A percentile compares a stretch with the other conserved stretches of the same genome.
Evolutionary conservation across 2,888 invertebrate species (phyloP).

Genomic region (Clostera curtula): DNA sequence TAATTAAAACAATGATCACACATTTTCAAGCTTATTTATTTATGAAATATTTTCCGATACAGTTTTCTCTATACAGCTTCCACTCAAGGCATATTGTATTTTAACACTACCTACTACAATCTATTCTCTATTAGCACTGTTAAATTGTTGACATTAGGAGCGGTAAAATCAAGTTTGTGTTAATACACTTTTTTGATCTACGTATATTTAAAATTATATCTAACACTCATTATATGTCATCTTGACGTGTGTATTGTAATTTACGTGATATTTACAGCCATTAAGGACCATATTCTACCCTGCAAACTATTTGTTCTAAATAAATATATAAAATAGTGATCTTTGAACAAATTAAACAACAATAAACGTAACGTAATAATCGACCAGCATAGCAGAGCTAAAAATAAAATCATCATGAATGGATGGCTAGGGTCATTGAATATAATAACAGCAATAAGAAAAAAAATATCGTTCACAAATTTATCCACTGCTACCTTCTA

Average conservation of each 20-base stretch:
- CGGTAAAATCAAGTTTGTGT: conserved; percentile 11
- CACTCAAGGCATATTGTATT: conserved; percentile 35
- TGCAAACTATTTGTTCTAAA: conserved; percentile 19
- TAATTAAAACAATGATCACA: conserved; percentile 20
- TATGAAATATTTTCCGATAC: conserved; percentile 30
- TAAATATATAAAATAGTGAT: conserved; percentile 2
- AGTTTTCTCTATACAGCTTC: conserved; percentile 32
- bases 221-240: conserved; percentile 26
- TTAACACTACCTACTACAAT: conserved; percentile 26
- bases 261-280: neutral
- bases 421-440: too few species aligned
- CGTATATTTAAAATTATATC: conserved; percentile 8
- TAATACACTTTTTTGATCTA: conserved; percentile 13
- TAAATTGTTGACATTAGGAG: conserved; percentile 11
- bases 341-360: too few species aligned
- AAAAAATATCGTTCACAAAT: too few species aligned
- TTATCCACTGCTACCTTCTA: too few species aligned
- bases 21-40: conserved; percentile 43
- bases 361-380: too few species aligned
- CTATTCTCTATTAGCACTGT: conserved; percentile 24
- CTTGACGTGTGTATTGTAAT: conserved; percentile 2
- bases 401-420: too few species aligned
- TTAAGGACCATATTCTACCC: too few species aligned
- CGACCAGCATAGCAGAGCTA: too few species aligned
- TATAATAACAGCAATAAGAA: too few species aligned